These are phyloP conservation scores for Leucophenga maculata DNA, from an alignment of 2,888 invertebrate species.

Conservation along the genomic window DNA sequence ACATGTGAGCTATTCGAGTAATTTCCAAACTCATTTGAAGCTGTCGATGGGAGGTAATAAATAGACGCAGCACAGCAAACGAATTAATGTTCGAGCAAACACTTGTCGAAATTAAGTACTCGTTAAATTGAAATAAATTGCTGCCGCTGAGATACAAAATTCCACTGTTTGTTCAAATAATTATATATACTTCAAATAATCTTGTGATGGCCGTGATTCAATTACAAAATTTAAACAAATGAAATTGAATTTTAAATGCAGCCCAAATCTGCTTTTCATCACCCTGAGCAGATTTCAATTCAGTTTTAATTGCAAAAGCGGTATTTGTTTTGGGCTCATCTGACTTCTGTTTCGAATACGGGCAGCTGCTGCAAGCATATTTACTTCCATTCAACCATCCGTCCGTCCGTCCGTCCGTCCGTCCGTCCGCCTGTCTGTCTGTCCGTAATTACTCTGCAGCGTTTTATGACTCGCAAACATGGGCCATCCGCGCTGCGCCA, in stretches of 20 bases:
- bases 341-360: neutral
- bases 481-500: slow-evolving; percentile 44
- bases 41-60: slow-evolving; percentile 5
- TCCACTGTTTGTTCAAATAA: neutral
- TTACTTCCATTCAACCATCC: too few species aligned
- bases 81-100: slow-evolving; percentile 51
- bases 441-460: slow-evolving; percentile 31
- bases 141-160: slow-evolving; percentile 29
- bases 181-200: too few species aligned
- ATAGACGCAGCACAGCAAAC: slow-evolving; percentile 28
- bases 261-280: slow-evolving; percentile 39
- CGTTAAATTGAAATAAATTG: slow-evolving; percentile 61
- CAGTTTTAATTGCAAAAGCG: too few species aligned
- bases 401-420: neutral
- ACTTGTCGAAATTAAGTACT: slow-evolving; percentile 64
- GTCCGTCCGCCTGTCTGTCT: neutral
- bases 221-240: slow-evolving; percentile 1
- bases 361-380: neutral
- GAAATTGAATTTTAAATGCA: neutral
- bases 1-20: too few species aligned
- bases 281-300: slow-evolving; percentile 19
- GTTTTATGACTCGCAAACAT: slow-evolving; percentile 44
- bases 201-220: slow-evolving; percentile 13
- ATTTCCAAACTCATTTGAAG: neutral
- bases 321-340: too few species aligned